Percentiles rank a stretch among this genome's conserved stretches.
Evolutionary conservation across 2,888 invertebrate genomes (phyloP).

Genomic region (Phengaris alcon): DNA sequence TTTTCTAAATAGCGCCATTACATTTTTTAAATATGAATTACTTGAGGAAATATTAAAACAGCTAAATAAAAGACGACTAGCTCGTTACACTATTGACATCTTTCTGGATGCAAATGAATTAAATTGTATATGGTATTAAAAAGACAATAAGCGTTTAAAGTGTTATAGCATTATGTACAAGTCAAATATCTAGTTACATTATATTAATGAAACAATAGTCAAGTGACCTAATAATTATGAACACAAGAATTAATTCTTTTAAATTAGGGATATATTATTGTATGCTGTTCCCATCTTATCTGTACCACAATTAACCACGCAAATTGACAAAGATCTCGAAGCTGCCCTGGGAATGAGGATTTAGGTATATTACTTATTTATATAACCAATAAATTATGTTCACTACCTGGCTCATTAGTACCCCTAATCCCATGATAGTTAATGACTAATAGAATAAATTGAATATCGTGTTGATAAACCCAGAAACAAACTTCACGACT

Average conservation of each 20-base stretch:
- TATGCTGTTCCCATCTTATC: not conserved
- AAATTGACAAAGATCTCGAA: no score
- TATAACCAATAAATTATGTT: no score
- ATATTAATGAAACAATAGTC: not conserved
- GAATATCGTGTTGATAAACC: no score
- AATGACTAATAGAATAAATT: no score
- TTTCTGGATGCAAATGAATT: not conserved
- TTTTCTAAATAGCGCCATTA: not conserved
- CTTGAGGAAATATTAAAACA: not conserved
- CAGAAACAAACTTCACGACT: no score
- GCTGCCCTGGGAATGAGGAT: no score
- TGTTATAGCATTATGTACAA: not conserved
- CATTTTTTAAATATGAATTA: not conserved
- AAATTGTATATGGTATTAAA: not conserved
- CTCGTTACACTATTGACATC: not conserved
- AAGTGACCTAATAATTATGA: slow-evolving; percentile 3
- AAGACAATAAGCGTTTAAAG: not conserved
- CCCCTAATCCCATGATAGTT: no score
- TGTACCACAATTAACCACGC: no score
- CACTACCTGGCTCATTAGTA: no score
- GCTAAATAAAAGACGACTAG: not conserved
- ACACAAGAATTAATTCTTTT: not conserved
- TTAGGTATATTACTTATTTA: no score
- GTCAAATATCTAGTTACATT: slow-evolving; percentile 7
- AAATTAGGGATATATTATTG: not conserved